Base-by-base conservation (phyloP, 2,113 vertebrate genomes). In the Dolichallabes microphthalmus region DNA sequence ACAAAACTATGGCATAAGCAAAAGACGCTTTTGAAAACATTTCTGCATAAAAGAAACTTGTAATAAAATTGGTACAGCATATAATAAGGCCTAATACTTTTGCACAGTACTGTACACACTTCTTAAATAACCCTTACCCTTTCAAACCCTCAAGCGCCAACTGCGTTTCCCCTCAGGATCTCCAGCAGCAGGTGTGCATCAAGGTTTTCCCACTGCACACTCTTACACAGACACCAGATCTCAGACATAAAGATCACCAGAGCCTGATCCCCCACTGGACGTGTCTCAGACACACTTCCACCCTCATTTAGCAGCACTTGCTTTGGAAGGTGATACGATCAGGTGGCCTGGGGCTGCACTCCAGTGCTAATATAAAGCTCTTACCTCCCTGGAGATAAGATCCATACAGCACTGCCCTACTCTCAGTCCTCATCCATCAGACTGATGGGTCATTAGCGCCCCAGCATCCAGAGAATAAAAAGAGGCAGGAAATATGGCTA, bases 251-350 rank as follows among this genome's bases (percentile, higher is more conserved):
- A 60, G 27, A 66, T 50, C 27, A 22, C 64, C n/a, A 66, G 25
- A 63, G n/a, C 45, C 61, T 7, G 30, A 60, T 71, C 81, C 20
- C 13, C 81, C 52, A 71, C 66, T 57, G 30, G 69, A 58, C 3
- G 1, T 52, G 82, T 66, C 74, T 10, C 30, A 78, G 74, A 76
- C 82, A 63, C 60, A 45, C 84, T 86, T 12, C 71, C 61, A 64
- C n/a, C 58, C 66, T 80, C 64, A 79, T 88, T 83, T 80, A 82
- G 57, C 69, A 19, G 66, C 66, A 66, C n/a, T 88, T 84, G 52
- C 69, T 84, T 64, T 53, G 52, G 76, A 50, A 10, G 30, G 60
- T 81, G 87, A 81, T 83, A 86, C 7, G 66, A 80, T 73, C 80
- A 74, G 58, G 55, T 45, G 14, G 12, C 30, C 58, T 84, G 81